Evolutionary conservation across 2,113 vertebrate species (phyloP), one percentile per base, ranked within the genome.

Genomic region (Ahaetulla prasina): DNA sequence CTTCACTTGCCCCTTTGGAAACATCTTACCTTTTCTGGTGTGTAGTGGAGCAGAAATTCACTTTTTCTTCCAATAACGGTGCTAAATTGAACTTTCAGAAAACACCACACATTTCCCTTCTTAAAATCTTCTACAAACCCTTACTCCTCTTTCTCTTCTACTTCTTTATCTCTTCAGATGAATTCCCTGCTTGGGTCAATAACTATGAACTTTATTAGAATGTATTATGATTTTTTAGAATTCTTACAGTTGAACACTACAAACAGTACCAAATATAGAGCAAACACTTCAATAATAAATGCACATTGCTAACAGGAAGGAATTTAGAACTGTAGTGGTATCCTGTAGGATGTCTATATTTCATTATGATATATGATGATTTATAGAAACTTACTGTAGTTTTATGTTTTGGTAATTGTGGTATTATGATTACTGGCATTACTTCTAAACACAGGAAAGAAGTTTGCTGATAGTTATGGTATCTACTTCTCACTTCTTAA

Each of bases 321-420:
- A 97, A 96, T 96, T 85, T 7, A 96, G 94, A 91, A 14, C 84
- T 94, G 91, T 94, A 93, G 97, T 87, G 96, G 97, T 96, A 97
- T 97, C 97, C 96, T 97, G 95, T 96, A 97, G 96, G 97, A 97
- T 97, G 96, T 97, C 94, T 96, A 96, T 50, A 68, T 90, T 93
- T 60, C 16, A 0, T 92, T 94, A 27, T 0, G 94, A 92, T 3
- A 20, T 12, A 90, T 30, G 93, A 53, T 95, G 95, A 96, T 96
- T 96, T 95, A 96, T 85, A 92, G 93, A 89, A 92, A 68, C 52
- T 80, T 92, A 54, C 89, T 95, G 95, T 93, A 95, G 96, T 93
- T 91, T 91, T 95, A 93, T 86, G 1, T 94, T 84, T 94, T 97
- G 94, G 95, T 95, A 95, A 93, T 94, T 96, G 94, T 93, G 96